Percentiles rank a stretch among this genome's conserved stretches.
These are phyloP conservation scores for Epinephelus cyanopodus DNA, from an alignment of 2,113 vertebrate genomes.

Conservation along the genomic window DNA sequence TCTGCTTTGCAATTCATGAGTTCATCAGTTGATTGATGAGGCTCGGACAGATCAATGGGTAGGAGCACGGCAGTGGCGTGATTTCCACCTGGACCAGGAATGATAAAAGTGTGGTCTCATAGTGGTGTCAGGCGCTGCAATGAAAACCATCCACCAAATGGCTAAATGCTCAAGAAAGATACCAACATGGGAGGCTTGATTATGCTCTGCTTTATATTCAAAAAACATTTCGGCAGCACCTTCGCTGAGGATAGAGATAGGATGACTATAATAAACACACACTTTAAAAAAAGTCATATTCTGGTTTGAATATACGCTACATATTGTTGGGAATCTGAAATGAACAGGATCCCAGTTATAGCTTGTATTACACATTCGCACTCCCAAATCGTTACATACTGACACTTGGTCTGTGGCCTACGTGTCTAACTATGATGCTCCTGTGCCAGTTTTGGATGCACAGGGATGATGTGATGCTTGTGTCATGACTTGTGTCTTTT, in stretches of 20 bases:
- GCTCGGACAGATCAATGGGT: not conserved
- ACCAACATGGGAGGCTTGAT: not conserved
- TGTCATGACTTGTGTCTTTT: too few relatives aligned
- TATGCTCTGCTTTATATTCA: not conserved
- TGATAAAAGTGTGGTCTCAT: not conserved
- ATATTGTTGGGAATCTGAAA: not conserved
- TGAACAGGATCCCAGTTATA: not conserved
- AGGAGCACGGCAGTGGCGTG: not conserved
- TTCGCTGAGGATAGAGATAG: not conserved
- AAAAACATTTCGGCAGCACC: not conserved
- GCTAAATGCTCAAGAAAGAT: not conserved
- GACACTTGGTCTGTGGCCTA: too few relatives aligned
- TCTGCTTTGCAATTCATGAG: slow-evolving; percentile 10
- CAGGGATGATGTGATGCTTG: too few relatives aligned
- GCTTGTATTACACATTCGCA: too few relatives aligned
- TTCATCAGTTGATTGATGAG: slow-evolving; percentile 27
- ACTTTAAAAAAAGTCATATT: not conserved
- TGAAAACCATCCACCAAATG: not conserved
- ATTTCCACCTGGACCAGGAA: slow-evolving; percentile 8
- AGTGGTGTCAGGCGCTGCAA: not conserved
- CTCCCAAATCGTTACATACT: too few relatives aligned
- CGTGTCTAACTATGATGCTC: too few relatives aligned
- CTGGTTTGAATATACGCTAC: not conserved
- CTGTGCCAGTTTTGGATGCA: too few relatives aligned
- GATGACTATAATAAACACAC: too few relatives aligned